phyloP scores from a whole-genome alignment of 2,113 vertebrate species.

The Poecile atricapillus region DNA sequence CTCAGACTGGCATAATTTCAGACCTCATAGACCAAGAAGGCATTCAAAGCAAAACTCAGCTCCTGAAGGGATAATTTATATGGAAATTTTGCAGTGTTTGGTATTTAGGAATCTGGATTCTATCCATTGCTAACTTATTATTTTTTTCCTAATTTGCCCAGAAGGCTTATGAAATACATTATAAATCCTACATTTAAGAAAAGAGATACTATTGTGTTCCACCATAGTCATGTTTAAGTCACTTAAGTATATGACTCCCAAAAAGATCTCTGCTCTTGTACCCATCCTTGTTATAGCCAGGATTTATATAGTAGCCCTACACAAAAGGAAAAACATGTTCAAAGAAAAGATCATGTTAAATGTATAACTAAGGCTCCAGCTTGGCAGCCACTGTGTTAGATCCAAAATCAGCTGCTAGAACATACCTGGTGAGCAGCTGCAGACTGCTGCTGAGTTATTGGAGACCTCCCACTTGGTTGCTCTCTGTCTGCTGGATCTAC shows the following conservation, averaged over 20 bases:
- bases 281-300: neutral
- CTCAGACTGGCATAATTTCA: constrained; percentile 75
- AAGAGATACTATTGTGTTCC: neutral
- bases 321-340: neutral
- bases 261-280: neutral
- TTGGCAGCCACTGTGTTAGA: neutral
- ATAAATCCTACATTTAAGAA: constrained; percentile 42
- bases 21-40: constrained; percentile 74
- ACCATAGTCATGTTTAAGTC: neutral
- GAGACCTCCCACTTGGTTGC: constrained; percentile 54
- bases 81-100: constrained; percentile 72
- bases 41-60: constrained; percentile 69
- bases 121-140: constrained; percentile 58
- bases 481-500: neutral
- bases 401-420: constrained; percentile 21
- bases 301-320: neutral
- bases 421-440: constrained; percentile 47
- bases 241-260: neutral
- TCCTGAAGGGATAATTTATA: constrained; percentile 78
- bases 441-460: neutral
- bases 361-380: neutral
- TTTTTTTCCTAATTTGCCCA: constrained; percentile 65
- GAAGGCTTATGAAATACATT: constrained; percentile 62
- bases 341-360: constrained; percentile 36
- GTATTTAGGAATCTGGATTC: constrained; percentile 67